Percentiles rank a stretch among this genome's conserved stretches.
Evolutionary conservation across 2,888 invertebrate species (phyloP).

Genomic region (Litoditis marina): DNA sequence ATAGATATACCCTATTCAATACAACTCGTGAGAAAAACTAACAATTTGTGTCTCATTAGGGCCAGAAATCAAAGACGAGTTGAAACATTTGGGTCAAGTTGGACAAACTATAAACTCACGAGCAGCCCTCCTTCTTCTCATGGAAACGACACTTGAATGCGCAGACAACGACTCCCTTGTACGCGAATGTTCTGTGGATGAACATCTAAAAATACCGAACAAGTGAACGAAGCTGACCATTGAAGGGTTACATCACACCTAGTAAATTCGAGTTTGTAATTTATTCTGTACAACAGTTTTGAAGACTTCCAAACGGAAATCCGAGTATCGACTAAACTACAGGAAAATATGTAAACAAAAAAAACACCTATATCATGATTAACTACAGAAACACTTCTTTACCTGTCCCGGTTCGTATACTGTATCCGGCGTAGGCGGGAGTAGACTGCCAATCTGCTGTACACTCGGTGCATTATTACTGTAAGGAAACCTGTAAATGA

Average conservation of each 20-base stretch:
- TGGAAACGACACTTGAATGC: conserved; percentile 94
- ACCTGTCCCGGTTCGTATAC: conserved; percentile 50
- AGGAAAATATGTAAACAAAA: conserved; percentile 1
- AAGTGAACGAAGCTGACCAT: too few relatives aligned
- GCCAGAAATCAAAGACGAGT: too few relatives aligned
- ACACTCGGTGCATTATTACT: conserved; percentile 25
- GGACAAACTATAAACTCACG: conserved; percentile 13
- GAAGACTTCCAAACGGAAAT: too few relatives aligned
- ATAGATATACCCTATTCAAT: too few relatives aligned
- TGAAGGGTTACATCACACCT: too few relatives aligned
- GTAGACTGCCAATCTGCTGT: conserved; percentile 39
- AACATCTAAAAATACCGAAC: conserved; percentile 70
- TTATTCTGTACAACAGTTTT: too few relatives aligned
- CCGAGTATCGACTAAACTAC: too few relatives aligned
- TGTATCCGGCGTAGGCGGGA: conserved; percentile 13
- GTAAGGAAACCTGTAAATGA: conserved; percentile 18
- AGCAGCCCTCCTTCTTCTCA: conserved; percentile 66
- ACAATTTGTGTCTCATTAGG: too few relatives aligned
- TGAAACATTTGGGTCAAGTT: too few relatives aligned
- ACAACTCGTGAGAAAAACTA: too few relatives aligned
- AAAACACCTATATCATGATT: too few relatives aligned
- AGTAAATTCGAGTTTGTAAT: neutral
- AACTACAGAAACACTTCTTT: too few relatives aligned
- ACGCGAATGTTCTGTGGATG: conserved; percentile 92
- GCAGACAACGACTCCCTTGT: conserved; percentile 91